phyloP scores from a whole-genome alignment of 2,113 vertebrate species.

The Erythrocebus patas region DNA sequence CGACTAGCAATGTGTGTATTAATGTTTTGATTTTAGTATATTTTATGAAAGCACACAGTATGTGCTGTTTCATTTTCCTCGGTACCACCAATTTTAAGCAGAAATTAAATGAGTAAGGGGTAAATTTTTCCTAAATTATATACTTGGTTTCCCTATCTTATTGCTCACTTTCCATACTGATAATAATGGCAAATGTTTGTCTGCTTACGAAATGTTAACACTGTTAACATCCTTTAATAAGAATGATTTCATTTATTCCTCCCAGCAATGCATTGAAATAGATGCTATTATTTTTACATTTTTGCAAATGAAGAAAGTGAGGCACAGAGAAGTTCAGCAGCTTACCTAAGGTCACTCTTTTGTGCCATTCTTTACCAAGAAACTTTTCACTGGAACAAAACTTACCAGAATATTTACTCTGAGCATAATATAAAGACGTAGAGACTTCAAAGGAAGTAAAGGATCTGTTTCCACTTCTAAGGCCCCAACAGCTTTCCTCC shows the following conservation, averaged over 20 bases:
- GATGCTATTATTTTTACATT: neutral
- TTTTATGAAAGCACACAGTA: neutral
- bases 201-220: neutral
- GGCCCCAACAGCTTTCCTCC: neutral
- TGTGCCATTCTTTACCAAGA: neutral
- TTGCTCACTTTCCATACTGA: neutral
- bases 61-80: neutral
- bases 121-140: neutral
- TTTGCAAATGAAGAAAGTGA: conserved; percentile 47
- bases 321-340: neutral
- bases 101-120: neutral
- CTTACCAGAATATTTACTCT: neutral
- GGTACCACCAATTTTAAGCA: conserved; percentile 9
- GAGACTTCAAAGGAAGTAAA: neutral
- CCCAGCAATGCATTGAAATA: neutral
- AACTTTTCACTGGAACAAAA: conserved; percentile 4
- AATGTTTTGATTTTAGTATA: neutral
- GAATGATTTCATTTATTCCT: neutral
- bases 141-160: neutral
- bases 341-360: neutral
- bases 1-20: neutral
- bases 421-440: neutral
- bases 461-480: neutral
- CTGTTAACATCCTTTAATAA: neutral
- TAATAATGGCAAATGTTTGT: neutral